Evolutionary conservation across 1,140 invertebrate species (phyloP).

Genomic region (Aphelenchoides fujianensis): DNA sequence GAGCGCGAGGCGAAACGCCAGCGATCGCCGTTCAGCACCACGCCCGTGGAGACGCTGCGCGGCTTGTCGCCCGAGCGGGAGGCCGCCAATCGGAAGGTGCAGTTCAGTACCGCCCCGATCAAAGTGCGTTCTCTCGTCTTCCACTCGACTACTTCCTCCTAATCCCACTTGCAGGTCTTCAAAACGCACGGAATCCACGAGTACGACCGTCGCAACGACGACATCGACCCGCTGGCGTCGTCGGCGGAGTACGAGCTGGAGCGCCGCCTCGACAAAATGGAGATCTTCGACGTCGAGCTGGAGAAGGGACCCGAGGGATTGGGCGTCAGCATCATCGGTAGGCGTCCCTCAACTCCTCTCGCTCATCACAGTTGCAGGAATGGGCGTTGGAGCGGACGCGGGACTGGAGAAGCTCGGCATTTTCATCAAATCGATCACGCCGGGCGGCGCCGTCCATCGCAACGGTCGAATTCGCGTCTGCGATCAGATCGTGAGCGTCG

Average conservation of each 20-base stretch:
- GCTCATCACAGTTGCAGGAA: conserved; percentile 41
- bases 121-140: conserved; percentile 57
- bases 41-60: conserved; percentile 39
- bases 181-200: conserved; percentile 95
- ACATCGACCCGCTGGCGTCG: conserved; percentile 96
- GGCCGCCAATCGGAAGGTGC: conserved; percentile 54
- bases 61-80: conserved; percentile 51
- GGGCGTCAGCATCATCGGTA: conserved; percentile 87
- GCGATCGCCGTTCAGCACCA: background rate
- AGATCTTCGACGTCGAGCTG: conserved; percentile 89
- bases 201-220: conserved; percentile 95
- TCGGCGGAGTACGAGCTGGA: conserved; percentile 97
- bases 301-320: conserved; percentile 80
- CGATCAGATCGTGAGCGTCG: conserved; percentile 98
- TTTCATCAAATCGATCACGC: conserved; percentile 96
- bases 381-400: conserved; percentile 94
- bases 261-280: conserved; percentile 97
- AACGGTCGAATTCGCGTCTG: conserved; percentile 83
- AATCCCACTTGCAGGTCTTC: conserved; percentile 71
- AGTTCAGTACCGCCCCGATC: conserved; percentile 64
- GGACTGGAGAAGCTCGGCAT: conserved; percentile 91
- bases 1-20: background rate
- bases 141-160: background rate
- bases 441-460: conserved; percentile 84
- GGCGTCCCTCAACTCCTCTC: conserved; percentile 35